Evolutionary conservation across 1,140 invertebrate species (phyloP), one percentile per base, ranked within the genome.

Genomic region (Drosophila ironensis): DNA sequence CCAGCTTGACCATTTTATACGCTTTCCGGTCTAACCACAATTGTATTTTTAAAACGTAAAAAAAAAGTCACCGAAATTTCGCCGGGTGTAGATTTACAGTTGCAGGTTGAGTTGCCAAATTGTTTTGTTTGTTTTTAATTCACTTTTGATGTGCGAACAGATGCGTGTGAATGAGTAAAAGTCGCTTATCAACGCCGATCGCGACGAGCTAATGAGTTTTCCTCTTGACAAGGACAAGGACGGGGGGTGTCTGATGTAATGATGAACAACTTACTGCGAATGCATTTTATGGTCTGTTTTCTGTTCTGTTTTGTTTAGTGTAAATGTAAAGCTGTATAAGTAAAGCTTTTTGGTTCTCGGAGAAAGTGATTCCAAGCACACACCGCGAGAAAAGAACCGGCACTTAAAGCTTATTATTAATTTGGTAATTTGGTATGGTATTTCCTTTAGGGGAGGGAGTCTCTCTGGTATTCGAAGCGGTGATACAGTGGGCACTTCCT

Each of bases 221-320:
- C 19, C 33, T 33, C 16, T 20, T 40, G 42, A 63, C 56, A 63
- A 63, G 59, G 56, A 47, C 59, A 47, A 61, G 56, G 59, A 14
- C 59, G 20, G 6, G 17, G 20, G 6, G 17, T 16, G 28, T 38
- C 53, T 38, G 59, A 61, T 61, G 59, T 63, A 61, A 48, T 47
- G 56, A 63, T 63, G 59, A 63, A 47, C 42, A 67, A 80, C 76
- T 80, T 80, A 80, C 76, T 77, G 57, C 42, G 76, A 80, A 67
- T 80, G 77, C 76, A 80, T 80, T 42, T 71, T 75, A 47, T 20
- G 51, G 8, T 48, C 9, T 25, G 19, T 38, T 8, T 46, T 28
- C 24, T 22, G n/a, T 17, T 19, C 20, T 27, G 1, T 38, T 12
- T 20, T 9, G 24, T 40, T 25, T 44, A 6, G 19, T 46, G 30